phyloP scores from a whole-genome alignment of 2,888 invertebrate genomes.

The Heteropelma amictum region DNA sequence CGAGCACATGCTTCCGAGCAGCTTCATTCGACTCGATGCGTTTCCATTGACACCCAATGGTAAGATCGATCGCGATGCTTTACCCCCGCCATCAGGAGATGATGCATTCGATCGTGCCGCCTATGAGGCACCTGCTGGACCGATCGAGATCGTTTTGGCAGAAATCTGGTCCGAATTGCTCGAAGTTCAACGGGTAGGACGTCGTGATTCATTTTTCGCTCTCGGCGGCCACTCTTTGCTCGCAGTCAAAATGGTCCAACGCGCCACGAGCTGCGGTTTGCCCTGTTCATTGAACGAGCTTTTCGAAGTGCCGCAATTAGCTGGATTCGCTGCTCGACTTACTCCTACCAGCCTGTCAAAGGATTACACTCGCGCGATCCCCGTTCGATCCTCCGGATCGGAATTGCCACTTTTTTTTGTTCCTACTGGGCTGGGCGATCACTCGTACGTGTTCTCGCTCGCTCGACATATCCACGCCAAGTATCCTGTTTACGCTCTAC shows the following conservation, averaged over 20 bases:
- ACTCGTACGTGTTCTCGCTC: constrained; percentile 3
- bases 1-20: constrained; percentile 1
- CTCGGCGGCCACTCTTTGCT: constrained; percentile 2
- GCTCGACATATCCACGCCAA: not conserved
- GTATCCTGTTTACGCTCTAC: constrained; percentile 12
- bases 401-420: constrained; percentile 2
- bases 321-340: not conserved
- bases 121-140: not conserved
- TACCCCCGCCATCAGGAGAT: not conserved
- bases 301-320: not conserved
- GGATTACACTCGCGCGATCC: not conserved
- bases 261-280: not conserved
- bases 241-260: constrained; percentile 1
- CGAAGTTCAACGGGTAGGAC: not conserved
- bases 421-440: constrained; percentile 2
- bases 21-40: not conserved
- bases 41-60: constrained; percentile 10
- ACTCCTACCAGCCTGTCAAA: not conserved
- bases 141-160: not conserved
- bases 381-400: not conserved
- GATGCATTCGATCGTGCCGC: not conserved
- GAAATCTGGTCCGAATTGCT: constrained; percentile 7
- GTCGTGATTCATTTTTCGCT: constrained; percentile 4
- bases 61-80: not conserved
- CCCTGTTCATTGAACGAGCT: constrained; percentile 2